phyloP scores from a whole-genome alignment of 2,113 vertebrate genomes.

The Eretmochelys imbricata region DNA sequence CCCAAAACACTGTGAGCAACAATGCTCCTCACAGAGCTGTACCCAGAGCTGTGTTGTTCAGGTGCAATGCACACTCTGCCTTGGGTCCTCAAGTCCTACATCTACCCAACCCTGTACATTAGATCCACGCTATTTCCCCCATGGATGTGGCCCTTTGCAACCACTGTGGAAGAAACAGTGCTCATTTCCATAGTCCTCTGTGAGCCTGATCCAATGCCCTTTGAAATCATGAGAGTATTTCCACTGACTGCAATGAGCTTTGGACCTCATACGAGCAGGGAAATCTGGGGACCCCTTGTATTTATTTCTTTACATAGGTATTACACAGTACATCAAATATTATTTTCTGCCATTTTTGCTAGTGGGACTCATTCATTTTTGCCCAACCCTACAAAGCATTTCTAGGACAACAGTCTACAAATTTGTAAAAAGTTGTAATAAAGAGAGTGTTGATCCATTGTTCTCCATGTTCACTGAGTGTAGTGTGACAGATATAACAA shows the following conservation, averaged over 20 bases:
- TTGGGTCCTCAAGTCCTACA: accelerated
- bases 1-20: background rate
- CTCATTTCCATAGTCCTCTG: background rate
- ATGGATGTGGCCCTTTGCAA: background rate
- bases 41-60: background rate
- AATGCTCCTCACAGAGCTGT: background rate
- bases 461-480: too few relatives aligned
- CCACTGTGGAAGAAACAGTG: background rate
- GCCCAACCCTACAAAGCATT: background rate
- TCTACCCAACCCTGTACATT: background rate
- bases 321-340: background rate
- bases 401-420: background rate
- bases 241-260: accelerated
- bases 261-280: background rate
- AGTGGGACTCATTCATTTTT: background rate
- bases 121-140: background rate
- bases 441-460: background rate
- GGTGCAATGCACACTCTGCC: background rate
- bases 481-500: too few relatives aligned
- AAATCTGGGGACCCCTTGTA: background rate
- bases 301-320: background rate
- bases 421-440: background rate
- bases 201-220: background rate
- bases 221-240: background rate
- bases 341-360: background rate